A percentile compares a stretch with the other conserved stretches of the same genome.
Evolutionary conservation across 2,797 vertebrate species (phyloP).

Genomic region (Hydrophis major): DNA sequence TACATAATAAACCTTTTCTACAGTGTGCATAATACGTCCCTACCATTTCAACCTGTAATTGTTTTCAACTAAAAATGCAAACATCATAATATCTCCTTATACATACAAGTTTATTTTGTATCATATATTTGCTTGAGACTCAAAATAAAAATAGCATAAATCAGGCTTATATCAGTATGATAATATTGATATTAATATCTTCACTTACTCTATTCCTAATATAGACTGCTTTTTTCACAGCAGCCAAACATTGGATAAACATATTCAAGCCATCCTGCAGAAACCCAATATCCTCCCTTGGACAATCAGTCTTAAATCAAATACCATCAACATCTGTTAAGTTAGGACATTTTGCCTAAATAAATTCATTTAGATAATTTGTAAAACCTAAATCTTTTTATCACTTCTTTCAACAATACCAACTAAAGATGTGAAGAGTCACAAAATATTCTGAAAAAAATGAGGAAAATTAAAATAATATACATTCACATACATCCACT

Average conservation of each 20-base stretch:
- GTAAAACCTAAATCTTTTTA: background rate
- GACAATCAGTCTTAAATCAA: background rate
- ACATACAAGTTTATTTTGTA: background rate
- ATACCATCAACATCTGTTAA: background rate
- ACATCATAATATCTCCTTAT: background rate
- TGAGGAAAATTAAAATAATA: background rate
- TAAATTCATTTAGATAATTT: background rate
- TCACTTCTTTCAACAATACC: background rate
- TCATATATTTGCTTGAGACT: background rate
- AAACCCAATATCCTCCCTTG: background rate
- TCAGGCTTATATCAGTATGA: background rate
- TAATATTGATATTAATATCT: background rate
- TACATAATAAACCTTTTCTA: background rate
- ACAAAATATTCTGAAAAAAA: background rate
- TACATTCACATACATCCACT: background rate
- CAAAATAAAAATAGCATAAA: background rate
- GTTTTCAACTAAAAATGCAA: background rate
- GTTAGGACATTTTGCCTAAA: background rate
- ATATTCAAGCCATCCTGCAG: background rate
- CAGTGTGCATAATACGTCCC: background rate
- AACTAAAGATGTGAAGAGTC: background rate
- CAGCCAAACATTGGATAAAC: background rate
- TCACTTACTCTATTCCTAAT: background rate
- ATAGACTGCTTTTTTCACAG: background rate
- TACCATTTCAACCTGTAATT: background rate